A percentile compares a stretch with the other conserved stretches of the same genome.
phyloP scores from a whole-genome alignment of 2,113 vertebrate species.

The Cricetomys ansorgei region DNA sequence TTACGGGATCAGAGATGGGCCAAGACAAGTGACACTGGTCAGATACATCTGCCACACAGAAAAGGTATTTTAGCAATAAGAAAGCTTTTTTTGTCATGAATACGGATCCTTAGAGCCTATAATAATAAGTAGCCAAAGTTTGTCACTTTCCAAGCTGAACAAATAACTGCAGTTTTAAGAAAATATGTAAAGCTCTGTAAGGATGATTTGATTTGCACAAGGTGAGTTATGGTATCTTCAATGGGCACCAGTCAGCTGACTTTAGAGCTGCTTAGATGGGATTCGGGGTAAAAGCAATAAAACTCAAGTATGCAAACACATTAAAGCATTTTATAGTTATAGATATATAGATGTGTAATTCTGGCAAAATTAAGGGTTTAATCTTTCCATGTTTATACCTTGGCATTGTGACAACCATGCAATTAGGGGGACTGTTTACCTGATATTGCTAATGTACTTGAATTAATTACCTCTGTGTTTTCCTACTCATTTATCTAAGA shows the following conservation, averaged over 20 bases:
- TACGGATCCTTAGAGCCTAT: background rate
- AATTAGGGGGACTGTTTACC: conserved; percentile 4
- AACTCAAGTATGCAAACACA: background rate
- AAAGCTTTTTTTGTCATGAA: background rate
- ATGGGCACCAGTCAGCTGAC: background rate
- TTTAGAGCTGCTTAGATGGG: background rate
- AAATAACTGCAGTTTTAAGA: conserved; percentile 14
- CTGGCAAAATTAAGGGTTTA: conserved; percentile 33
- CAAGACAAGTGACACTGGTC: background rate
- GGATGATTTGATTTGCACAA: conserved; percentile 5
- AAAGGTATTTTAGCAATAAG: background rate
- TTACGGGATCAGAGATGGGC: background rate
- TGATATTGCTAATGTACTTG: background rate
- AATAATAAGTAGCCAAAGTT: background rate
- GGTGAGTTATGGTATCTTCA: background rate
- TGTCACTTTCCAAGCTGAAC: background rate
- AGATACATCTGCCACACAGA: background rate
- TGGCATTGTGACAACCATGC: background rate
- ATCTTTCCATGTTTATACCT: background rate
- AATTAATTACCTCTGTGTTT: conserved; percentile 38
- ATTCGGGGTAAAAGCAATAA: conserved; percentile 19
- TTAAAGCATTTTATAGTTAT: conserved; percentile 21
- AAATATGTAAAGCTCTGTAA: conserved; percentile 37
- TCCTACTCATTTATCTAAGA: conserved; percentile 5
- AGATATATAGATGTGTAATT: conserved; percentile 1